phyloP scores from a whole-genome alignment of 2,113 vertebrate genomes.

The Ivindomyrus marchei region DNA sequence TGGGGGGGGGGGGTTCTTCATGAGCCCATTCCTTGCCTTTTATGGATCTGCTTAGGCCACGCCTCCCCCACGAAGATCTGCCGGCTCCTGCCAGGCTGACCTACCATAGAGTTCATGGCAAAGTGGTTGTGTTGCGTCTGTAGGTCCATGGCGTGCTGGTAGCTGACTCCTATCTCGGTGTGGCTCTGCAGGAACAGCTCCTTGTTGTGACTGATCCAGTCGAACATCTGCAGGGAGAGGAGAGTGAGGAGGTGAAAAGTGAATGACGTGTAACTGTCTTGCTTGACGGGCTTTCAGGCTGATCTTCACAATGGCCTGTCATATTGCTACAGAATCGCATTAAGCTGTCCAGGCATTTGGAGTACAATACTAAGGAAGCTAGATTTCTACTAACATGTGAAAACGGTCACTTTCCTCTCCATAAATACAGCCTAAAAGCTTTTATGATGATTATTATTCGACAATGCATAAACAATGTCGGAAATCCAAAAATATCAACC shows the following conservation, averaged over 20 bases:
- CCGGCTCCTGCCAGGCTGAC: conserved; percentile 24
- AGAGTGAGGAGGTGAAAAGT: not conserved
- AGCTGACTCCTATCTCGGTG: conserved; percentile 87
- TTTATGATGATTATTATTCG: not conserved
- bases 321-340: not conserved
- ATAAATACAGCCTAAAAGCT: not conserved
- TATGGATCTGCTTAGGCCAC: not conserved
- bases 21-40: not conserved
- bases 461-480: not conserved
- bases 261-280: not conserved
- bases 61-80: not conserved
- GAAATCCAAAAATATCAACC: not conserved
- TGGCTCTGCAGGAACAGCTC: conserved; percentile 91
- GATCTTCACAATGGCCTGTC: not conserved
- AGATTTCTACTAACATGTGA: not conserved
- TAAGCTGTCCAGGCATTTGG: not conserved
- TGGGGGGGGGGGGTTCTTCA: not conserved
- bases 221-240: conserved; percentile 75
- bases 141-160: conserved; percentile 88
- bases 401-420: not conserved
- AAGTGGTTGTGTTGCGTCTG: conserved; percentile 97
- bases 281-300: not conserved
- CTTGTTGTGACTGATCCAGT: conserved; percentile 98
- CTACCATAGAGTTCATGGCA: conserved; percentile 96
- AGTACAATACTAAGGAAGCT: not conserved